phyloP scores from a whole-genome alignment of 2,113 vertebrate species.

The Tichodroma muraria region DNA sequence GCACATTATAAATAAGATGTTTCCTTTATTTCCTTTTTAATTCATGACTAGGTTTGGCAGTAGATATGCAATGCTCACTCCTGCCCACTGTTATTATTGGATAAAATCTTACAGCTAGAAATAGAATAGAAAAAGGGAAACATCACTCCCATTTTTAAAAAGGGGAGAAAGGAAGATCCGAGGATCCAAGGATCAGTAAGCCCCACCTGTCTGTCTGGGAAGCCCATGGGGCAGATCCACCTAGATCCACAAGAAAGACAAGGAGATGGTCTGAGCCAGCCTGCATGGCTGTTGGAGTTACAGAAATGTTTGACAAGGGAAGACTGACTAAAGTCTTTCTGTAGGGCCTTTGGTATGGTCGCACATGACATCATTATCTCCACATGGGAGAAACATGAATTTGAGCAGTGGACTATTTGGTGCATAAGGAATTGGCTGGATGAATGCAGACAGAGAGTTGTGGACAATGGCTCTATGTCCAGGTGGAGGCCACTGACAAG shows the following conservation, averaged over 20 bases:
- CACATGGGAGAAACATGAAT: background rate
- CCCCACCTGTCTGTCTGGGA: background rate
- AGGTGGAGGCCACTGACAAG: background rate
- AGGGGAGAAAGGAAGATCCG: background rate
- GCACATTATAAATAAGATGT: background rate
- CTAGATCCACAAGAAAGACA: too few species aligned
- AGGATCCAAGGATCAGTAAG: background rate
- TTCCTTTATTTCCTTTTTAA: background rate
- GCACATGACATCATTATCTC: background rate
- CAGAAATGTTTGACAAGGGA: background rate
- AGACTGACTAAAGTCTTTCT: background rate
- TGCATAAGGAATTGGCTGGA: background rate
- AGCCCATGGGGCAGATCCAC: background rate
- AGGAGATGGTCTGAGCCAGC: background rate
- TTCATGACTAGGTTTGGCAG: background rate
- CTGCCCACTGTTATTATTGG: background rate
- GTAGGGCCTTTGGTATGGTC: background rate
- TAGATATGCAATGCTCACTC: background rate
- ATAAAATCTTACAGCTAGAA: background rate
- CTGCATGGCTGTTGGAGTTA: background rate
- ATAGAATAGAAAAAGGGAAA: background rate
- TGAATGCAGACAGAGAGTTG: fast-evolving
- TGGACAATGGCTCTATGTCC: background rate
- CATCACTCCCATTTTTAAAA: background rate
- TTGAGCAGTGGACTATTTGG: background rate